Evolutionary conservation across 2,797 vertebrate genomes (phyloP).

Genomic region (Lepus townsendii): DNA sequence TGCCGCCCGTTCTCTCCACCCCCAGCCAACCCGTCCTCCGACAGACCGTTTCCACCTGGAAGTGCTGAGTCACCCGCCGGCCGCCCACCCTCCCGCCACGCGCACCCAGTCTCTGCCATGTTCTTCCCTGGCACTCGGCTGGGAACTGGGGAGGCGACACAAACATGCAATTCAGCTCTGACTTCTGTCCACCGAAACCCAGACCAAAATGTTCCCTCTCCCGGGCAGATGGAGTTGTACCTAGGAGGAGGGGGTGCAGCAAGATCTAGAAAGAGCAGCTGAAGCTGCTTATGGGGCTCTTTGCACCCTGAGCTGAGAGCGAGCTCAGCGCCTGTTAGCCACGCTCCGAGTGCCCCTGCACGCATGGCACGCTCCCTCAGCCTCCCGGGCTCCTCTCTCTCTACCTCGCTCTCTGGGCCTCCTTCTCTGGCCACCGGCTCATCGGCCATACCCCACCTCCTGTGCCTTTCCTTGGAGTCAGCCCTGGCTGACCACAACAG

Average conservation of each 20-base stretch:
- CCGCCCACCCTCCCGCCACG: not conserved
- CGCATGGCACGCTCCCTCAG: not conserved
- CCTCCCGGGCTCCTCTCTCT: not conserved
- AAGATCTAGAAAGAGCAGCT: not conserved
- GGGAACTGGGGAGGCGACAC: not conserved
- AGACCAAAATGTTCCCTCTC: constrained; percentile 36
- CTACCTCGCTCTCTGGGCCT: not conserved
- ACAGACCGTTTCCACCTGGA: not conserved
- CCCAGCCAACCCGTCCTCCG: not conserved
- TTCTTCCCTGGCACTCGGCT: not conserved
- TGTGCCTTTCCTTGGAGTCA: not conserved
- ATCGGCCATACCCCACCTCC: not conserved
- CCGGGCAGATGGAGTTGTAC: constrained; percentile 47
- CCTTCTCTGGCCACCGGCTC: not conserved
- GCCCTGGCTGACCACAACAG: not conserved
- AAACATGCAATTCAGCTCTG: not conserved
- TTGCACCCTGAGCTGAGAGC: not conserved
- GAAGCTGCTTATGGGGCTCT: not conserved
- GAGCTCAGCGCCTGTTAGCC: not conserved
- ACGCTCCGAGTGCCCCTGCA: too few species aligned
- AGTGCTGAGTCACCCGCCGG: constrained; percentile 28
- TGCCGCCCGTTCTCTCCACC: accelerated
- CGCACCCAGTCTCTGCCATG: not conserved
- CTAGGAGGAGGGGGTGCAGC: not conserved
- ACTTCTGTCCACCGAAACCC: constrained; percentile 50